A percentile compares a stretch with the other conserved stretches of the same genome.
These are phyloP conservation scores for Patagioenas fasciata DNA, from an alignment of 2,113 vertebrate genomes.

Conservation along the genomic window DNA sequence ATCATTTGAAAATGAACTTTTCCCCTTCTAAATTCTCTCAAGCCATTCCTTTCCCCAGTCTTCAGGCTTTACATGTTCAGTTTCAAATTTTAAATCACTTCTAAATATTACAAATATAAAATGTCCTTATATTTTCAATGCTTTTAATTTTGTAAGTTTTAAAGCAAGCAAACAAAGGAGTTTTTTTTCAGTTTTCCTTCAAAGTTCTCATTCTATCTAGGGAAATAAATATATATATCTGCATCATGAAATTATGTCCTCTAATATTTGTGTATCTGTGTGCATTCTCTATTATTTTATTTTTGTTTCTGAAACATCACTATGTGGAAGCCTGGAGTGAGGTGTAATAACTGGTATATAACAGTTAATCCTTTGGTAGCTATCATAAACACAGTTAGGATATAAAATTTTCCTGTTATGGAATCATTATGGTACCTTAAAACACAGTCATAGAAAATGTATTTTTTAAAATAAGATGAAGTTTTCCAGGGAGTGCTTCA, in stretches of 20 bases:
- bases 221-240: neutral
- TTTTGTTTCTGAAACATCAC: neutral
- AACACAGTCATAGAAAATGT: neutral
- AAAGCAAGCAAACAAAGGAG: neutral
- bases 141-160: neutral
- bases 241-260: neutral
- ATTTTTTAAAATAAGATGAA: neutral
- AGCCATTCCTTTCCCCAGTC: neutral
- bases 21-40: neutral
- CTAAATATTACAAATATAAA: neutral
- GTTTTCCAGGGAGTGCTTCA: neutral
- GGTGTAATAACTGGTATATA: neutral
- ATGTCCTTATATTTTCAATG: neutral
- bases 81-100: neutral
- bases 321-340: neutral
- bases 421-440: neutral
- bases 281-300: neutral
- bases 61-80: neutral
- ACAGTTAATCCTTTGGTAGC: neutral
- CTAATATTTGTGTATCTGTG: neutral
- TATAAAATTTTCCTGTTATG: neutral
- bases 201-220: neutral
- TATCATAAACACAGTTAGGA: neutral
- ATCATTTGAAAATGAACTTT: conserved; percentile 36
- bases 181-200: neutral